A percentile compares a stretch with the other conserved stretches of the same genome.
phyloP scores from a whole-genome alignment of 2,113 vertebrate species.

The Carassius auratus region DNA sequence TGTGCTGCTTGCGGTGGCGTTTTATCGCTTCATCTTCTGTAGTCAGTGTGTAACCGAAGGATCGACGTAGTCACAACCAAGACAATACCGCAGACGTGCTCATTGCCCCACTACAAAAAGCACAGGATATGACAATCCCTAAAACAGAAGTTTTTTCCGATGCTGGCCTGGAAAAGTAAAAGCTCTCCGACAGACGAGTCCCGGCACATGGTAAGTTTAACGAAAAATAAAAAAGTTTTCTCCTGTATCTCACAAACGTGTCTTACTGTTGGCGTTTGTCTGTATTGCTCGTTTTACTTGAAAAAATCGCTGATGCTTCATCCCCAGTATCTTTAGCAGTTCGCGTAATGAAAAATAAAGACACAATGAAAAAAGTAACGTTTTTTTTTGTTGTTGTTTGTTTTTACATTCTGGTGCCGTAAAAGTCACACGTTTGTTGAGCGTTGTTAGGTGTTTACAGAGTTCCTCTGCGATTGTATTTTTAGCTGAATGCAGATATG shows the following conservation, averaged over 20 bases:
- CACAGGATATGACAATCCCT: conserved; percentile 10
- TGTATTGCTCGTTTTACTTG: neutral
- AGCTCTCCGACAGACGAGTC: neutral
- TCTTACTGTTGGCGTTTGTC: neutral
- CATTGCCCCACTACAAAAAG: neutral
- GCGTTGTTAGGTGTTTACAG: neutral
- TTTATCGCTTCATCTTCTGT: conserved; percentile 18
- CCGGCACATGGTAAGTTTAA: conserved; percentile 42
- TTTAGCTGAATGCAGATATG: neutral
- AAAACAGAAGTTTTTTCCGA: neutral
- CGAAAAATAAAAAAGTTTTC: conserved; percentile 22
- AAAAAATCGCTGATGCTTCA: neutral
- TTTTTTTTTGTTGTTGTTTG: too few relatives aligned
- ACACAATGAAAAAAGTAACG: neutral
- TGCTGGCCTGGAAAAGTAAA: conserved; percentile 33
- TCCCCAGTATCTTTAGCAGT: too few relatives aligned
- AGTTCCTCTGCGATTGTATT: neutral
- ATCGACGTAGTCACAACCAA: neutral
- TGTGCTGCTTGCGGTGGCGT: neutral
- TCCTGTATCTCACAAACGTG: neutral
- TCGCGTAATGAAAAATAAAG: neutral
- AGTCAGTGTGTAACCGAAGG: neutral
- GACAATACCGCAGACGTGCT: neutral
- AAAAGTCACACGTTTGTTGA: neutral
- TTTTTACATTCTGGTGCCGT: neutral